Conservation (phyloP, 2,888 invertebrate species). For the Torymus aiolomorphi region DNA sequence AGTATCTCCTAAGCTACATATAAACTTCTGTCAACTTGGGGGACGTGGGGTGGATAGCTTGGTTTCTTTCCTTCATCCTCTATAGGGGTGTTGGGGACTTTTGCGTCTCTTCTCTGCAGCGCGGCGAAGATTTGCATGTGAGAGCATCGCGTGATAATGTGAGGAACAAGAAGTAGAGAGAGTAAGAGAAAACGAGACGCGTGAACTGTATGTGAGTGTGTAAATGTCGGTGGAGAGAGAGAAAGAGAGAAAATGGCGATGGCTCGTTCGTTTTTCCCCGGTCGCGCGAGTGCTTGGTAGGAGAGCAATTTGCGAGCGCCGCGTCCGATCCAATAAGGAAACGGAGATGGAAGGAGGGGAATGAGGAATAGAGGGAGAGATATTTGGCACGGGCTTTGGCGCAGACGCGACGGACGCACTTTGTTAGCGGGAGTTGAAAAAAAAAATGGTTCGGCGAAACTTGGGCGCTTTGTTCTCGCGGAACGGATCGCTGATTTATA, state of each 20-base stretch:
- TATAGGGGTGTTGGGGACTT: too few species aligned
- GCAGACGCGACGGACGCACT: conserved; percentile 18
- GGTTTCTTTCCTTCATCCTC: too few species aligned
- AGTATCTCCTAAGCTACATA: too few species aligned
- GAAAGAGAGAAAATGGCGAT: conserved; percentile 39
- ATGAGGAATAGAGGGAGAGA: conserved; percentile 46
- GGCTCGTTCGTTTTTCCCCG: conserved; percentile 6
- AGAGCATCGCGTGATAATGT: too few species aligned
- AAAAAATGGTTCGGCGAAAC: too few species aligned
- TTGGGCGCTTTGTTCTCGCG: too few species aligned
- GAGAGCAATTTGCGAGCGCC: conserved; percentile 49
- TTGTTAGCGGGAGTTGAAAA: conserved; percentile 20
- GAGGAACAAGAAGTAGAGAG: conserved; percentile 6
- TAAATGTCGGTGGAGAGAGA: conserved; percentile 48
- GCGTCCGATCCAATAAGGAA: conserved; percentile 55
- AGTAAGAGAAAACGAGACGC: conserved; percentile 42
- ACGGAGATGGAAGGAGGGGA: conserved; percentile 54
- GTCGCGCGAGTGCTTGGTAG: conserved; percentile 37
- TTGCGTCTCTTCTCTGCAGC: too few species aligned
- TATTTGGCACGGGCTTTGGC: conserved; percentile 41
- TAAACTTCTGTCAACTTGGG: too few species aligned
- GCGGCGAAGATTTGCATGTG: too few species aligned
- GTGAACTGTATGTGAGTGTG: too few species aligned
- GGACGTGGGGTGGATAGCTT: too few species aligned
- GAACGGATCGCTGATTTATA: too few species aligned